Evolutionary conservation across 2,797 vertebrate species (phyloP).

Genomic region (Coilia nasus): DNA sequence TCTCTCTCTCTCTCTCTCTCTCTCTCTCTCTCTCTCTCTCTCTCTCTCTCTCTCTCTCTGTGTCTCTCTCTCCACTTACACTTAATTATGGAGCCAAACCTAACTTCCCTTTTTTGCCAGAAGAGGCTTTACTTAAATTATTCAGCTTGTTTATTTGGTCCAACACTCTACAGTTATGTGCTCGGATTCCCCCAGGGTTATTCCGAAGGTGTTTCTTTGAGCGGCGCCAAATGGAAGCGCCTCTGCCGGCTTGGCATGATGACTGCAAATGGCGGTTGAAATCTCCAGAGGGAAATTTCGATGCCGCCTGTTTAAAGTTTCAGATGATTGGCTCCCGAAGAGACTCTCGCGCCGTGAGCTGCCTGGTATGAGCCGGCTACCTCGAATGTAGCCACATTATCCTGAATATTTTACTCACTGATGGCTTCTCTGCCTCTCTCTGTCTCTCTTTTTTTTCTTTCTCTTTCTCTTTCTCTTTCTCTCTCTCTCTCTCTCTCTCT

Average conservation of each 20-base stretch:
- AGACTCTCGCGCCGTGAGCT: background rate
- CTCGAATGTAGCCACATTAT: background rate
- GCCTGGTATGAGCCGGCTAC: background rate
- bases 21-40: background rate
- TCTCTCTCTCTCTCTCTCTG: background rate
- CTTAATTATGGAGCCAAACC: background rate
- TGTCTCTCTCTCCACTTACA: background rate
- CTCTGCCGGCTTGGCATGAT: constrained; percentile 18
- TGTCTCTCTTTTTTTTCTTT: background rate
- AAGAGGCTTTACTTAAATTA: constrained; percentile 18
- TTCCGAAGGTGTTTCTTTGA: constrained; percentile 6
- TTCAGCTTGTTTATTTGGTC: constrained; percentile 17
- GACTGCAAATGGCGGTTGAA: constrained; percentile 11
- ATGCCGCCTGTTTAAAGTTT: constrained; percentile 43
- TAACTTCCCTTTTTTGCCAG: constrained; percentile 9
- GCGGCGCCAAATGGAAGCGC: background rate
- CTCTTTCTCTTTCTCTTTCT: background rate
- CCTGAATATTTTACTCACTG: constrained; percentile 18
- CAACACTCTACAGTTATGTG: constrained; percentile 2
- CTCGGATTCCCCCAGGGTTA: background rate
- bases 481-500: background rate
- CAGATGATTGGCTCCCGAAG: constrained; percentile 29
- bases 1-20: background rate
- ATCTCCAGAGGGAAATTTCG: constrained; percentile 34
- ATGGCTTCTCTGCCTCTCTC: background rate